Evolutionary conservation across 2,797 vertebrate genomes (phyloP).

Genomic region (Argentina silus): DNA sequence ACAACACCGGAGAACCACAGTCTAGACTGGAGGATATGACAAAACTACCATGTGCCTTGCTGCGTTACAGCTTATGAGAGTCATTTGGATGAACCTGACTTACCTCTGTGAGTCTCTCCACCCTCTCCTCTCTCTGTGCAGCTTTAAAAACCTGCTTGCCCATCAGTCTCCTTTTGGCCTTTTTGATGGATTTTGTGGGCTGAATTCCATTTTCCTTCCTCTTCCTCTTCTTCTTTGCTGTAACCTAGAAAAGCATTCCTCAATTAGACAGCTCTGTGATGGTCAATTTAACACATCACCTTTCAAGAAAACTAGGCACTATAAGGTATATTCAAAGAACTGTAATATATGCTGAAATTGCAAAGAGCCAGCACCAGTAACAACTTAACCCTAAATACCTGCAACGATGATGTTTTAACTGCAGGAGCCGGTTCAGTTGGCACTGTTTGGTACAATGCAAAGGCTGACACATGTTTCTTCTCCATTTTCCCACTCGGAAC

Average conservation of each 20-base stretch:
- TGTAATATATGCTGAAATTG: neutral
- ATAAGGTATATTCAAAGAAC: neutral
- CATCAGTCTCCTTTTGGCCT: slow-evolving; percentile 58
- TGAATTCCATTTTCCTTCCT: slow-evolving; percentile 59
- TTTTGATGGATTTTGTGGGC: slow-evolving; percentile 41
- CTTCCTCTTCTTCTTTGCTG: slow-evolving; percentile 67
- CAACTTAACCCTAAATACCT: slow-evolving; percentile 53
- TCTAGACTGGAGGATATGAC: too few relatives aligned
- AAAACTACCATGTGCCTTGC: neutral
- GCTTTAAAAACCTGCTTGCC: slow-evolving; percentile 40
- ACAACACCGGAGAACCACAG: neutral
- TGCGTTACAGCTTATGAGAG: neutral
- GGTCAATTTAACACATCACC: neutral
- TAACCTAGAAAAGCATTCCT: slow-evolving; percentile 44
- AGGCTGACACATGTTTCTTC: slow-evolving; percentile 77
- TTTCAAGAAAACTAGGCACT: neutral
- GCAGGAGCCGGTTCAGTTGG: slow-evolving; percentile 26
- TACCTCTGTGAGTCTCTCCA: slow-evolving; percentile 22
- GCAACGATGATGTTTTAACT: slow-evolving; percentile 28
- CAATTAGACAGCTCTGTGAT: neutral
- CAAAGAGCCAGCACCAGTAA: neutral
- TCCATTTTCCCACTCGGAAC: slow-evolving; percentile 66
- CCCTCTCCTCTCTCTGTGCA: slow-evolving; percentile 33
- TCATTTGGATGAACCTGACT: slow-evolving; percentile 17
- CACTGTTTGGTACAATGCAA: slow-evolving; percentile 69